phyloP scores from a whole-genome alignment of 2,888 invertebrate species.

The Zeuzera pyrina region DNA sequence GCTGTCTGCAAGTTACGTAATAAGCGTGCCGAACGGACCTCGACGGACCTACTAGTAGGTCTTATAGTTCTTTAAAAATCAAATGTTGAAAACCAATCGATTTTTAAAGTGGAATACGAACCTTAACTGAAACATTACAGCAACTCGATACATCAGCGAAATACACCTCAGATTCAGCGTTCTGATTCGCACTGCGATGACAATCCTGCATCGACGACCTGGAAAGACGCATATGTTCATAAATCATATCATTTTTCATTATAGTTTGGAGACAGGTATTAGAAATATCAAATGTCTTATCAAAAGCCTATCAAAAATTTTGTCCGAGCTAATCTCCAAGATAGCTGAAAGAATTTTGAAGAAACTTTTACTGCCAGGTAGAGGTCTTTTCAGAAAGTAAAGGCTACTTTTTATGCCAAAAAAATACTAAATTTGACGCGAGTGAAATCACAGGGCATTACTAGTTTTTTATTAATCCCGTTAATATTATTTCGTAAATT shows the following conservation, averaged over 20 bases:
- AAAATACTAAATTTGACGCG: no score
- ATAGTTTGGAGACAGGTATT: not conserved
- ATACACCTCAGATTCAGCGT: slow-evolving; percentile 87
- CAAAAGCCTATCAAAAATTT: no score
- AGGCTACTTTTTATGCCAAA: no score
- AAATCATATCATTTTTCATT: not conserved
- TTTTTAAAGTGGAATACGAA: slow-evolving; percentile 15
- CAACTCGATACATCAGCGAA: slow-evolving; percentile 91
- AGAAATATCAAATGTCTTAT: not conserved
- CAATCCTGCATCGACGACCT: slow-evolving; percentile 63
- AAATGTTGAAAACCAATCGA: not conserved
- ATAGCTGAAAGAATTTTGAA: no score
- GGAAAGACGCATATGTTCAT: slow-evolving; percentile 2
- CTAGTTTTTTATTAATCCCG: no score
- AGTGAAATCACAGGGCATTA: no score
- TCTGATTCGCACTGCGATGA: slow-evolving; percentile 59
- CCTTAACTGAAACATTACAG: slow-evolving; percentile 81
- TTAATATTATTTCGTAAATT: no score
- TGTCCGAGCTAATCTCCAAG: no score
- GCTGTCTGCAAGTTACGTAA: no score
- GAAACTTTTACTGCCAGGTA: no score
- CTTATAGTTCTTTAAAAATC: not conserved
- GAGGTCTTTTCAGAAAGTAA: no score
- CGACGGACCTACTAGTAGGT: not conserved
- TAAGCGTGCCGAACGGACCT: not conserved